Evolutionary conservation across 2,797 vertebrate genomes (phyloP).

Genomic region (Hemibagrus guttatus): DNA sequence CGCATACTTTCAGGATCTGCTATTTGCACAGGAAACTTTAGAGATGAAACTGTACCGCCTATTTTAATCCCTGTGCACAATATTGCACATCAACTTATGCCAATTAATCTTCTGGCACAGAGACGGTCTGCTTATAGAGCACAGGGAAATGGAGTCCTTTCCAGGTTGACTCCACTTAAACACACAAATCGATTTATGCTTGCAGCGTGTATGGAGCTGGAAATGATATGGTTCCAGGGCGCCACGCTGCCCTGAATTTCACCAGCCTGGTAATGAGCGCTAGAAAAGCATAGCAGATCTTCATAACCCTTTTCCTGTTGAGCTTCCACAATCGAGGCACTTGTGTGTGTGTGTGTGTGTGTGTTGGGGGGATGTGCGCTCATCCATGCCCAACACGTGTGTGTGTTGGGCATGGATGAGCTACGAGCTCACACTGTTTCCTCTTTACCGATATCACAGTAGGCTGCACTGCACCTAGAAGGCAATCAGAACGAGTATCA

Average conservation of each 20-base stretch:
- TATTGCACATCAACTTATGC: slow-evolving; percentile 56
- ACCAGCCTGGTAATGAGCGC: slow-evolving; percentile 37
- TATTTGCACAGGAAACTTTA: slow-evolving; percentile 64
- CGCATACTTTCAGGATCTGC: slow-evolving; percentile 67
- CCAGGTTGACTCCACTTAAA: slow-evolving; percentile 53
- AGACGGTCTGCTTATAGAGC: slow-evolving; percentile 32
- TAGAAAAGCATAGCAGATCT: slow-evolving; percentile 37
- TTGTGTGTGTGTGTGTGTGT: slow-evolving; percentile 4
- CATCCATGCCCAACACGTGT: too few species aligned
- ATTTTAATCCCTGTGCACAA: slow-evolving; percentile 59
- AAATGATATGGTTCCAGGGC: slow-evolving; percentile 52
- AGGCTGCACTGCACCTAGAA: slow-evolving; percentile 11
- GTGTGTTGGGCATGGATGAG: too few species aligned
- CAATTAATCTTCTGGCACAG: slow-evolving; percentile 58
- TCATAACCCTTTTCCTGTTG: slow-evolving; percentile 38
- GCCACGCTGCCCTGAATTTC: slow-evolving; percentile 47
- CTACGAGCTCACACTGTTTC: slow-evolving; percentile 7
- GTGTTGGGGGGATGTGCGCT: not conserved
- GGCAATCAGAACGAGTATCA: slow-evolving; percentile 28
- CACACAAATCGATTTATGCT: slow-evolving; percentile 59
- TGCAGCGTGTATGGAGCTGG: slow-evolving; percentile 38
- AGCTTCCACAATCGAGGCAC: slow-evolving; percentile 41
- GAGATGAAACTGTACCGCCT: slow-evolving; percentile 65
- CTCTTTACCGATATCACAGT: slow-evolving; percentile 29
- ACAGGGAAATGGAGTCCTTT: slow-evolving; percentile 52